A percentile compares a stretch with the other conserved stretches of the same genome.
Evolutionary conservation across 2,113 vertebrate species (phyloP).

Genomic region (Chloebia gouldiae): DNA sequence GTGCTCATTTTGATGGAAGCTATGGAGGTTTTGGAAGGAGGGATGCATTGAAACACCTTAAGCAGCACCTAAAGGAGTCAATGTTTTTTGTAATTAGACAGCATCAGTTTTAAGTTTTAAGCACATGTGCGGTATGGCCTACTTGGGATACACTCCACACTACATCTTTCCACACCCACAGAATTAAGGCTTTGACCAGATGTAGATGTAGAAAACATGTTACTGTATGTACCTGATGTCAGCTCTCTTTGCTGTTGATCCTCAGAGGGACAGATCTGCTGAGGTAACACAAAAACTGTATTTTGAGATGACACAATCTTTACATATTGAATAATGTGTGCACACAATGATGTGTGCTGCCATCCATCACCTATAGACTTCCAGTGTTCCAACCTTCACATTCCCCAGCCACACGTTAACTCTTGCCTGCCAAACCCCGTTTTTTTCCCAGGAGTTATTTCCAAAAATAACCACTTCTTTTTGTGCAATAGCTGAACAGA

Average conservation of each 20-base stretch:
- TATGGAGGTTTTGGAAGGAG: not conserved
- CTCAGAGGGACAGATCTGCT: not conserved
- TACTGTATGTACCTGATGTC: not conserved
- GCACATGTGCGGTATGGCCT: rapidly evolving
- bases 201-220: not conserved
- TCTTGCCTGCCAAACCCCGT: not conserved
- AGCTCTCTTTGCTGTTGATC: not conserved
- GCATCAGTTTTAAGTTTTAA: not conserved
- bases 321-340: not conserved
- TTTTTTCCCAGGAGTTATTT: not conserved
- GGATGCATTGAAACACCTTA: not conserved
- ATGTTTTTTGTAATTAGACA: not conserved
- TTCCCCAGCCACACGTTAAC: not conserved
- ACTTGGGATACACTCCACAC: not conserved
- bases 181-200: not conserved
- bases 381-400: not conserved
- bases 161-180: not conserved
- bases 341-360: not conserved
- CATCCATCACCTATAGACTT: not conserved
- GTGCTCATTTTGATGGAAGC: not conserved
- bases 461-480: not conserved
- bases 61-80: not conserved
- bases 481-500: not conserved
- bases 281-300: not conserved
- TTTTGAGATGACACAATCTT: not conserved